These are phyloP conservation scores for Solenopsis invicta DNA, from an alignment of 1,140 invertebrate genomes.

Conservation along the genomic window DNA sequence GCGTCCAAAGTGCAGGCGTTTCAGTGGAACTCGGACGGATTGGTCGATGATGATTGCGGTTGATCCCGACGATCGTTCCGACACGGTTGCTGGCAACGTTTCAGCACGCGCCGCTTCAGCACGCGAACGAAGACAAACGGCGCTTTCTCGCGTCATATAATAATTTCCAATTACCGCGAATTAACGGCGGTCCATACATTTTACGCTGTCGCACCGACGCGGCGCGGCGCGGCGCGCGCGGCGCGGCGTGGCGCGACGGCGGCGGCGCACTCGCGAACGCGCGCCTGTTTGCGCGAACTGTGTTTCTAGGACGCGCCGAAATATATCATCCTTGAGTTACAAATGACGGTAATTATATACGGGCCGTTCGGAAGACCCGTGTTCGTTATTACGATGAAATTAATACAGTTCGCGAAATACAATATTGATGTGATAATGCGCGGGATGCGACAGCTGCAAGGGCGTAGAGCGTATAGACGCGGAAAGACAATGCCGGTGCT, in stretches of 20 bases:
- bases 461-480: neutral
- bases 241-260: no score
- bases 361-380: neutral
- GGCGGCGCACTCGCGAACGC: conserved; percentile 13
- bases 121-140: conserved; percentile 71
- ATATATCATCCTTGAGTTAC: conserved; percentile 55
- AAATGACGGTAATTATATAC: conserved; percentile 54
- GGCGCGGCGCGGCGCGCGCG: no score
- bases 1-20: neutral
- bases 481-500: neutral
- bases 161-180: conserved; percentile 75
- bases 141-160: conserved; percentile 61
- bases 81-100: neutral
- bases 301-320: conserved; percentile 49
- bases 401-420: neutral
- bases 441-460: neutral
- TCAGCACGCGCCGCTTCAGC: neutral
- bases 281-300: conserved; percentile 47
- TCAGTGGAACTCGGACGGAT: neutral
- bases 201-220: conserved; percentile 50
- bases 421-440: neutral
- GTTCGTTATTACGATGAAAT: conserved; percentile 27
- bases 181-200: conserved; percentile 66
- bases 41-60: neutral
- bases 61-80: neutral